Evolutionary conservation across 1,140 invertebrate genomes (phyloP).

Genomic region (Coptotermes formosanus): DNA sequence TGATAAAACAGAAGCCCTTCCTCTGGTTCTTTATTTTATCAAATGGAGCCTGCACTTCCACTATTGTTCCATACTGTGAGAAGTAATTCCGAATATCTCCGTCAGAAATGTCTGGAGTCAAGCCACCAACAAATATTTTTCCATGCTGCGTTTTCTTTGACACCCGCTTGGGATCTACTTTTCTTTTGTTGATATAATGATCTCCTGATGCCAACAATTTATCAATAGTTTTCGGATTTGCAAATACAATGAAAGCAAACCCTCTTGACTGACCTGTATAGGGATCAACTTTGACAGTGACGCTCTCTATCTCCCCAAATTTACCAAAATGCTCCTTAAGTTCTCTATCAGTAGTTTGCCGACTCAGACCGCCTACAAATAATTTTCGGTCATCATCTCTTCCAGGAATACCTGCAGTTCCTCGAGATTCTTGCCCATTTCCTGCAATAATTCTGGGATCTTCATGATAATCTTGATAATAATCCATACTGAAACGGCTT

Average conservation of each 20-base stretch:
- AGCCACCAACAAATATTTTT: slow-evolving; percentile 68
- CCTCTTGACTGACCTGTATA: slow-evolving; percentile 63
- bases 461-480: slow-evolving; percentile 29
- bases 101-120: slow-evolving; percentile 63
- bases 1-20: slow-evolving; percentile 66
- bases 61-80: slow-evolving; percentile 60
- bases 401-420: slow-evolving; percentile 51
- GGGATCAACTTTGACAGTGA: slow-evolving; percentile 64
- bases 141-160: slow-evolving; percentile 59
- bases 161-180: slow-evolving; percentile 66
- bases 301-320: slow-evolving; percentile 63
- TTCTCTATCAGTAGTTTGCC: slow-evolving; percentile 55
- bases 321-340: slow-evolving; percentile 61
- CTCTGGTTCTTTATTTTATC: slow-evolving; percentile 68
- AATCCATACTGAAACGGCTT: slow-evolving; percentile 20
- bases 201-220: slow-evolving; percentile 54
- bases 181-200: slow-evolving; percentile 63
- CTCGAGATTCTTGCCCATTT: slow-evolving; percentile 21
- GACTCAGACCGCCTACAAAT: slow-evolving; percentile 52
- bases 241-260: slow-evolving; percentile 70
- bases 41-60: slow-evolving; percentile 68
- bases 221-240: slow-evolving; percentile 59
- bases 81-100: slow-evolving; percentile 64
- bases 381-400: slow-evolving; percentile 55
- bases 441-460: not conserved